Percentiles rank a stretch among this genome's conserved stretches.
phyloP scores from a whole-genome alignment of 2,888 invertebrate genomes.

The Eupithecia subumbrata region DNA sequence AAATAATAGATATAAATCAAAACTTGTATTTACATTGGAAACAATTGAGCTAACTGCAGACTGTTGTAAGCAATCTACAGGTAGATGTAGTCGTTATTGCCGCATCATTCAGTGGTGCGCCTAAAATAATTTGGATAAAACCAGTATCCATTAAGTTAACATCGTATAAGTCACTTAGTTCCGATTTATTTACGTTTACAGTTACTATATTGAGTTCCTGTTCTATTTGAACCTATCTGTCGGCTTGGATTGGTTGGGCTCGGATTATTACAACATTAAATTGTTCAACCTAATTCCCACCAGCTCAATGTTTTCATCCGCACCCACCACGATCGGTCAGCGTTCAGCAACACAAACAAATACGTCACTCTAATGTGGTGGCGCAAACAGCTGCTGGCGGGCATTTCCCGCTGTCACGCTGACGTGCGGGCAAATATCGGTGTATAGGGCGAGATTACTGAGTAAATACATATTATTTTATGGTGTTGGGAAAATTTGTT shows the following conservation, averaged over 20 bases:
- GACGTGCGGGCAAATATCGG: constrained; percentile 10
- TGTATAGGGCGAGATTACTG: not conserved
- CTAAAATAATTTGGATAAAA: no score
- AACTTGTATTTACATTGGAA: no score
- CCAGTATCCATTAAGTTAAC: no score
- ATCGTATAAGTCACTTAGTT: no score
- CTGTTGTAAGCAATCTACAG: no score
- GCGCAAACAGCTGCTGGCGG: constrained; percentile 5
- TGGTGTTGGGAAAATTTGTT: not conserved
- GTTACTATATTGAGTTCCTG: not conserved
- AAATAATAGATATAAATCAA: no score
- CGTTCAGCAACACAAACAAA: constrained; percentile 34
- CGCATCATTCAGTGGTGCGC: no score
- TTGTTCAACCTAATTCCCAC: not conserved
- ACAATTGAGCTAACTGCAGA: no score
- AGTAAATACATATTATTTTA: not conserved
- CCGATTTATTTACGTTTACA: not conserved
- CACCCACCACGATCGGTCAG: constrained; percentile 20
- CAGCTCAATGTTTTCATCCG: not conserved
- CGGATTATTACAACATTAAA: not conserved
- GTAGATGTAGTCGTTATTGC: no score
- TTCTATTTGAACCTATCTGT: not conserved
- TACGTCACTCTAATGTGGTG: constrained; percentile 21
- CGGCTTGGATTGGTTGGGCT: not conserved
- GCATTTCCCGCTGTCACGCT: constrained; percentile 9